Percentiles rank a stretch among this genome's conserved stretches.
phyloP scores from a whole-genome alignment of 2,113 vertebrate genomes.

The Semnornis frantzii region DNA sequence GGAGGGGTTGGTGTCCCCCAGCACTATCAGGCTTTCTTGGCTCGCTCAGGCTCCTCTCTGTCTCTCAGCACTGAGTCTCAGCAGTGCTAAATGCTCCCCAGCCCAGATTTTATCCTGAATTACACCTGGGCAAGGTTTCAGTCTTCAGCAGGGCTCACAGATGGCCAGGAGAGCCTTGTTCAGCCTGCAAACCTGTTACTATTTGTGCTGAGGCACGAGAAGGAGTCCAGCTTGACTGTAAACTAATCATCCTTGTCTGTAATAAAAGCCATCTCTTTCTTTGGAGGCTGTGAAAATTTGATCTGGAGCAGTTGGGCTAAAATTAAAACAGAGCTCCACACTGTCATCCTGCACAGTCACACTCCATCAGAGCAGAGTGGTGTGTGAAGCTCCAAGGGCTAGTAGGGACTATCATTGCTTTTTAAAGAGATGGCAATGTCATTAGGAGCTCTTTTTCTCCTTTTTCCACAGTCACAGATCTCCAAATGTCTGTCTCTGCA shows the following conservation, averaged over 20 bases:
- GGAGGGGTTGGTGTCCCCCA: neutral
- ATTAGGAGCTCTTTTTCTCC: neutral
- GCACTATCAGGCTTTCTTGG: neutral
- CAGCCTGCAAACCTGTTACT: constrained; percentile 27
- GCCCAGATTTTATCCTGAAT: constrained; percentile 39
- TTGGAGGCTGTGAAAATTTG: constrained; percentile 50
- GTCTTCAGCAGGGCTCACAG: constrained; percentile 3
- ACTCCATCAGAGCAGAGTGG: neutral
- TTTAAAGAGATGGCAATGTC: constrained; percentile 1
- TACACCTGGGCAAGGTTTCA: constrained; percentile 39
- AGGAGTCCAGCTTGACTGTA: constrained; percentile 17
- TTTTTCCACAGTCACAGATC: neutral
- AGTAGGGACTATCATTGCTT: neutral
- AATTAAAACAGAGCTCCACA: constrained; percentile 27
- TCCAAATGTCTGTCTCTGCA: neutral
- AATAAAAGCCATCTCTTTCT: constrained; percentile 33
- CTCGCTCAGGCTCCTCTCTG: neutral
- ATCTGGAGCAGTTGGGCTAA: constrained; percentile 44
- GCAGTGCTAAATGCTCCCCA: constrained; percentile 15
- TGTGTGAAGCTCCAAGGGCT: constrained; percentile 8
- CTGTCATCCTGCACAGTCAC: constrained; percentile 16
- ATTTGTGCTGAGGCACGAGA: constrained; percentile 33
- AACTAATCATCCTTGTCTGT: constrained; percentile 36
- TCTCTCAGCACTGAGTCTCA: neutral
- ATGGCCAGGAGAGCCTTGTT: constrained; percentile 7